Evolutionary conservation across 2,797 vertebrate species (phyloP), one percentile per base, ranked within the genome.

Genomic region (Acrocephalus scirpaceus): DNA sequence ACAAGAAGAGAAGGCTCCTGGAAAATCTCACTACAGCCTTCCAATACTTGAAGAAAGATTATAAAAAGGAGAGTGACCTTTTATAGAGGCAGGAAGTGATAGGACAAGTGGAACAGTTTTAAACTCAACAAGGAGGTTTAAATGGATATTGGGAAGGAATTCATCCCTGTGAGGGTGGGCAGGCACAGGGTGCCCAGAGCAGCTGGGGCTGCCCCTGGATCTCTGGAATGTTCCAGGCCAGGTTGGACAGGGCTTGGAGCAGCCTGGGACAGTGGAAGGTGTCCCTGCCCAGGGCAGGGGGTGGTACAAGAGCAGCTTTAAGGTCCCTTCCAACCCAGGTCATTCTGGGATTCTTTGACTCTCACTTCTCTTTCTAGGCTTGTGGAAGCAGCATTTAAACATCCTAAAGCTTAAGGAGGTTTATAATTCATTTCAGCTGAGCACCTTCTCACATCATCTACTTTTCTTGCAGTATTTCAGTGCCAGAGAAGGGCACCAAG

Each of bases 221-320:
- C 64, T 56, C 62, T 50, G 71, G 19, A 42, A 11, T 50, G 56
- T 0, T 34, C 71, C 6, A 25, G 71, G 44, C 36, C 78, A 44
- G n/a, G 53, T 0, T 30, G 53, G 58, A 20, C 2, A 2, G 47
- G 54, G 27, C 4, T 45, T 0, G 62, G 77, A 44, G 27, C 20
- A 44, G 0, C 20, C 22, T 29, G 42, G 64, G 32, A 4, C 1
- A 18, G 71, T 2, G 27, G 36, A 0, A 62, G 48, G 13, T 10
- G 70, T 12, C 32, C 26, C 78, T 75, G 48, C 26, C 17, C 48
- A 15, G 10, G 42, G 54, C 26, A 80, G 40, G 30, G 23, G 26
- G 3, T 23, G 48, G 13, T 2, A 74, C 16, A 13, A 11, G 48
- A 62, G 9, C 18, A 48, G 36, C 57, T 50, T 57, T 70, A 44